These are phyloP conservation scores for Pseudochaenichthys georgianus DNA, from an alignment of 2,797 vertebrate species.

Conservation along the genomic window DNA sequence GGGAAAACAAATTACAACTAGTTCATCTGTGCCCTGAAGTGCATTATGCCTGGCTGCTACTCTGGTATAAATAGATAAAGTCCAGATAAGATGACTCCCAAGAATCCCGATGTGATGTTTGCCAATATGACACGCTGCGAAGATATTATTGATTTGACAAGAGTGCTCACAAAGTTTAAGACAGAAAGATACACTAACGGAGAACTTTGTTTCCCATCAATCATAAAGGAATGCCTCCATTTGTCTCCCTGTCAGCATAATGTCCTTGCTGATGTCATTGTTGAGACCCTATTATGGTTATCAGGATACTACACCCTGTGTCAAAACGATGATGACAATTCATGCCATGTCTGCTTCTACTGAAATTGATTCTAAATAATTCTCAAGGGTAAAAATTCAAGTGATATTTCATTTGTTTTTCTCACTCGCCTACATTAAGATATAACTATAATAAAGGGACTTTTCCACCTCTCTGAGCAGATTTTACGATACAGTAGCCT, in stretches of 20 bases:
- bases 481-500: neutral
- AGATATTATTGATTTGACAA: conserved; percentile 1
- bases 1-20: conserved; percentile 15
- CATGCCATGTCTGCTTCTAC: neutral
- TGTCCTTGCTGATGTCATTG: neutral
- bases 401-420: neutral
- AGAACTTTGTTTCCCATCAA: conserved; percentile 6
- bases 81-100: neutral
- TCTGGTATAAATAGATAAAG: conserved; percentile 3
- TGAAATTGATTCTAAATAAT: neutral
- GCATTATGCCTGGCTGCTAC: conserved; percentile 14
- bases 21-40: conserved; percentile 21
- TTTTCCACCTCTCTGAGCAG: neutral
- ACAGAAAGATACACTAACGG: neutral
- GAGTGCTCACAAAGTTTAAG: conserved; percentile 11
- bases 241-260: neutral
- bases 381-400: neutral
- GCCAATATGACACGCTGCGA: neutral
- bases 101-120: conserved; percentile 18
- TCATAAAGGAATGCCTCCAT: conserved; percentile 7
- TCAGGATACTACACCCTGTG: neutral
- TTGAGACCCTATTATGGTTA: conserved; percentile 2
- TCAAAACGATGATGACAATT: neutral
- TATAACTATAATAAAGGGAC: neutral
- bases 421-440: no score